phyloP scores from a whole-genome alignment of 2,888 invertebrate genomes.

The Notodonta ziczac region DNA sequence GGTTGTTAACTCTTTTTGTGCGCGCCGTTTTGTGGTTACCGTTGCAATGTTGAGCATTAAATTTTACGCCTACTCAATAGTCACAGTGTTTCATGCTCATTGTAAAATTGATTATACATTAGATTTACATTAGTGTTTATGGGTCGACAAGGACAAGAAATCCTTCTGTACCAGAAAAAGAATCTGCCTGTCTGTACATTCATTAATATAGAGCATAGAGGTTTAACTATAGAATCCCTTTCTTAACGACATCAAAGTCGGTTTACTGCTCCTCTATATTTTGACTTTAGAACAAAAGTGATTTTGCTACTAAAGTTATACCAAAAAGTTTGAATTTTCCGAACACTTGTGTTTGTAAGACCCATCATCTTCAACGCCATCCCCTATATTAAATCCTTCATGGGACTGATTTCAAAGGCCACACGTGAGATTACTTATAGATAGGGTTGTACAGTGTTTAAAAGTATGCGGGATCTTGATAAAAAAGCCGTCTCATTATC shows the following conservation, averaged over 20 bases:
- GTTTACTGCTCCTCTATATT: too few species aligned
- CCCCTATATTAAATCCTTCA: too few species aligned
- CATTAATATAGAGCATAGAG: too few species aligned
- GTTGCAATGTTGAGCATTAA: conserved; percentile 8
- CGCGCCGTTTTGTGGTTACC: conserved; percentile 12
- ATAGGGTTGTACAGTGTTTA: conserved; percentile 48
- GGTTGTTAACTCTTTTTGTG: conserved; percentile 15
- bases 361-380: too few species aligned
- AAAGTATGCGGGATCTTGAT: conserved; percentile 54
- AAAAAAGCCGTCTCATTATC: conserved; percentile 50
- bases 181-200: too few species aligned
- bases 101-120: neutral
- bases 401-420: conserved; percentile 27
- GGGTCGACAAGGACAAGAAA: too few species aligned
- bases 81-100: neutral
- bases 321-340: too few species aligned
- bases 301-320: too few species aligned
- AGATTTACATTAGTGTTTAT: neutral
- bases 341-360: too few species aligned
- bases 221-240: too few species aligned
- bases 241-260: too few species aligned
- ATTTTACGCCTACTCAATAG: neutral
- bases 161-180: neutral
- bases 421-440: conserved; percentile 49
- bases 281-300: too few species aligned